Base-by-base conservation (phyloP, 2,113 vertebrate genomes). In the Echinops telfairi region DNA sequence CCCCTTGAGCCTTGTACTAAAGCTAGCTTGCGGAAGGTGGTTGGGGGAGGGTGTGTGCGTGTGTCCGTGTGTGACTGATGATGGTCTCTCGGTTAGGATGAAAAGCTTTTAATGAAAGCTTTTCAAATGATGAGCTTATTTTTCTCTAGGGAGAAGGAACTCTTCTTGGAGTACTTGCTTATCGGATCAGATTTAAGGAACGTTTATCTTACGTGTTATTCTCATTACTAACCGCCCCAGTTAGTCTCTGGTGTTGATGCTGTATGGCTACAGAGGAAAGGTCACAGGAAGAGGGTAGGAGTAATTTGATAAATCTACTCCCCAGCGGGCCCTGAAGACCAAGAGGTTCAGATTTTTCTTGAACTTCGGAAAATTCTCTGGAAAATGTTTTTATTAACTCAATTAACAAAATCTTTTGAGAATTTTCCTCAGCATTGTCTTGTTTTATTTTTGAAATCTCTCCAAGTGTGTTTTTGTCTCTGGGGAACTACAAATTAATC, bases 371-470 rank as follows among this genome's bases (percentile, higher is more conserved):
- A 83, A 92, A 88, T 64, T 22, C 57, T 89, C 27, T 58, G 64
- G 76, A 76, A 89, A 86, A 94, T 73, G 20, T 71, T 3, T 86
- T 8, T 53, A 53, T 53, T 10, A 5, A 40, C 20, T 64, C 70
- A 53, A 7, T 79, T 60, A 75, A 23, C 25, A 83, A 89, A 82
- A 19, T 64, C 68, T 66, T 77, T 33, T 22, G 78, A 66, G 43
- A 58, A 64, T 14, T 91, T 88, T 86, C 33, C 31, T 68, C 17
- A 83, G n/a, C 57, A 22, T 68, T 58, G 3, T 76, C 15, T 70
- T 58, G 43, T 93, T 78, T 85, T 73, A 20, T 43, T 53, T 82
- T 8, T 64, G 47, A 78, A 94, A 91, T 90, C 3, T 93, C 47
- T 77, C 78, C 3, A 83, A 15, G 38, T 3, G 19, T 87, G 23